Evolutionary conservation across 1,140 invertebrate genomes (phyloP).

Genomic region (Ericerus pela): DNA sequence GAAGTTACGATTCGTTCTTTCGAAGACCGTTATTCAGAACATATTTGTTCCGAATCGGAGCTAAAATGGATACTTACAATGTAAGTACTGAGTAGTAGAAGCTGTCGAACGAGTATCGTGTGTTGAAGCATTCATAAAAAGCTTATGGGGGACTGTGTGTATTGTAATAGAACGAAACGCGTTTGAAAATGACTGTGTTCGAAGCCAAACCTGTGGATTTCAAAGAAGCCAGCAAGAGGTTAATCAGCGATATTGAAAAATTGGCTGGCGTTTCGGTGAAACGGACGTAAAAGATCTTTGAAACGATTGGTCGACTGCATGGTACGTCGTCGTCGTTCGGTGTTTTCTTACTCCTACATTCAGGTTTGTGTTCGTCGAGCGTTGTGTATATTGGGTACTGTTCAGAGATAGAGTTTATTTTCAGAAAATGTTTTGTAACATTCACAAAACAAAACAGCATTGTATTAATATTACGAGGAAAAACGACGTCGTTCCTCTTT

Average conservation of each 20-base stretch:
- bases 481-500: too few species aligned
- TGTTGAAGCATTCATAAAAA: not conserved
- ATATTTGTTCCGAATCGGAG: conserved; percentile 64
- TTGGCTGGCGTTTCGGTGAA: conserved; percentile 37
- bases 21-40: conserved; percentile 58
- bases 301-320: too few species aligned
- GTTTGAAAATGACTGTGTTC: conserved; percentile 57
- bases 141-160: not conserved
- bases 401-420: too few species aligned
- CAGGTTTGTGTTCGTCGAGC: too few species aligned
- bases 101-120: not conserved
- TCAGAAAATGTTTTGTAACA: too few species aligned
- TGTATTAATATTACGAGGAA: too few species aligned
- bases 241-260: conserved; percentile 48
- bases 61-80: conserved; percentile 80
- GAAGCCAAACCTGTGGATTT: conserved; percentile 54
- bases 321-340: too few species aligned
- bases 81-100: conserved; percentile 36
- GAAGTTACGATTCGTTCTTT: conserved; percentile 41
- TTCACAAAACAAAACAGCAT: too few species aligned
- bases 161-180: conserved; percentile 57
- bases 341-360: too few species aligned
- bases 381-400: too few species aligned
- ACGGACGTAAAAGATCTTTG: too few species aligned
- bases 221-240: conserved; percentile 51